Percentiles rank a stretch among this genome's conserved stretches.
Evolutionary conservation across 1,140 invertebrate genomes (phyloP).

Genomic region (Eulimnadia texana): DNA sequence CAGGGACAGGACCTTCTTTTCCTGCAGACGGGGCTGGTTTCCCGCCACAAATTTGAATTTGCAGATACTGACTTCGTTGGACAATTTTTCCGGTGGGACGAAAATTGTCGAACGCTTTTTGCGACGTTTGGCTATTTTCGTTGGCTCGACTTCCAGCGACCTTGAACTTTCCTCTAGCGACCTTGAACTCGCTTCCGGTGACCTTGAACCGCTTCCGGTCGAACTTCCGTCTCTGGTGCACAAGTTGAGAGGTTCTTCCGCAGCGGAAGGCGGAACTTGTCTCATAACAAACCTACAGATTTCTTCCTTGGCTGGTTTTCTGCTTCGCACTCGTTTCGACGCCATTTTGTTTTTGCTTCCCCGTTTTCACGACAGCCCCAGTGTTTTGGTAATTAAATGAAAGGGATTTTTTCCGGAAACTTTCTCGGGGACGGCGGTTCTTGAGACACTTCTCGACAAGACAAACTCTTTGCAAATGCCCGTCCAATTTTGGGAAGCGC

Average conservation of each 20-base stretch:
- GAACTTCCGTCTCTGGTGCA: slow-evolving; percentile 47
- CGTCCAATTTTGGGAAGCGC: background rate
- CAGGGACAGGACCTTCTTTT: slow-evolving; percentile 78
- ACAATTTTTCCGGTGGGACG: slow-evolving; percentile 16
- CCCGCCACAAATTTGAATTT: slow-evolving; percentile 86
- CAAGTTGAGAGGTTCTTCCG: slow-evolving; percentile 65
- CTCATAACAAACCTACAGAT: slow-evolving; percentile 63
- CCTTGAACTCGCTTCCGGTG: background rate
- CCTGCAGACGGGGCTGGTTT: slow-evolving; percentile 66
- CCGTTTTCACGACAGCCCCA: background rate
- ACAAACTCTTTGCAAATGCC: background rate
- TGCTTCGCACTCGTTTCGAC: slow-evolving; percentile 59
- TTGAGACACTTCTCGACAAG: too few species aligned
- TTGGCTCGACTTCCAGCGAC: background rate
- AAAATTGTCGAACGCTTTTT: slow-evolving; percentile 8
- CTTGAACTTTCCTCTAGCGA: background rate
- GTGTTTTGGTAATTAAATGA: background rate
- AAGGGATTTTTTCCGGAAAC: background rate
- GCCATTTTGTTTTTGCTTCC: slow-evolving; percentile 38
- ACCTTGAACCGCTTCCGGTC: too few species aligned
- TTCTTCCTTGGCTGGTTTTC: slow-evolving; percentile 78
- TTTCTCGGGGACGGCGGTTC: too few species aligned
- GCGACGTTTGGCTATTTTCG: background rate
- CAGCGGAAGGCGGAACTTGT: slow-evolving; percentile 24
- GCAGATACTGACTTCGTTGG: slow-evolving; percentile 54